These are phyloP conservation scores for Bagarius yarrelli DNA, from an alignment of 2,113 vertebrate genomes.

Conservation along the genomic window DNA sequence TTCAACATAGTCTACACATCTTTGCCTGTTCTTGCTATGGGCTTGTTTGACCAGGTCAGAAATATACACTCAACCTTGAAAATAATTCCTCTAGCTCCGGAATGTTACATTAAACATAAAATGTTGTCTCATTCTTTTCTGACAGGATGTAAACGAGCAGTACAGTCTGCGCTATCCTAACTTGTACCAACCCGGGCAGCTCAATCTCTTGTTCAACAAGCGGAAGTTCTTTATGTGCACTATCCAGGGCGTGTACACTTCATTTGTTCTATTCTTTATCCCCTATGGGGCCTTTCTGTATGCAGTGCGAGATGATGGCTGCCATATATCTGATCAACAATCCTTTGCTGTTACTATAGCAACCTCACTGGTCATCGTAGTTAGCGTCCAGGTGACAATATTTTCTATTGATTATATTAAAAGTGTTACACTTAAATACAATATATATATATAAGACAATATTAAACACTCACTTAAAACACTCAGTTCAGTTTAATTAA, in stretches of 20 bases:
- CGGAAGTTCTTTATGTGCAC: conserved; percentile 79
- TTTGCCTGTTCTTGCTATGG: conserved; percentile 80
- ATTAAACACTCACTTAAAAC: too few species aligned
- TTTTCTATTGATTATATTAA: background rate
- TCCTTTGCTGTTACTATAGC: conserved; percentile 80
- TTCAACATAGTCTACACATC: conserved; percentile 84
- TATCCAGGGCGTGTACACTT: conserved; percentile 78
- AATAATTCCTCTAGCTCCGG: background rate
- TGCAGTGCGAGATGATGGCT: conserved; percentile 72
- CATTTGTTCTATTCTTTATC: conserved; percentile 81
- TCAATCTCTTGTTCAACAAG: conserved; percentile 85
- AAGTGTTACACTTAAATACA: background rate
- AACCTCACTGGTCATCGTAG: conserved; percentile 81
- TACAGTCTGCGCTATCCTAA: conserved; percentile 75
- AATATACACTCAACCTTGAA: background rate
- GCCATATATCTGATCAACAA: conserved; percentile 76
- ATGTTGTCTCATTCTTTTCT: conserved; percentile 21
- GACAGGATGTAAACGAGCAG: conserved; percentile 79
- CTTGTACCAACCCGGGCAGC: conserved; percentile 79
- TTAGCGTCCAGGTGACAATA: conserved; percentile 77
- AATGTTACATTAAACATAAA: background rate
- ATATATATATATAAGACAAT: too few species aligned
- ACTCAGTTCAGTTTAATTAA: too few species aligned
- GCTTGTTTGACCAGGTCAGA: conserved; percentile 83
- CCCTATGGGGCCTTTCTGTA: conserved; percentile 75